Percentiles rank a stretch among this genome's conserved stretches.
These are phyloP conservation scores for Saccostrea glomerata DNA, from an alignment of 1,140 invertebrate genomes.

Conservation along the genomic window DNA sequence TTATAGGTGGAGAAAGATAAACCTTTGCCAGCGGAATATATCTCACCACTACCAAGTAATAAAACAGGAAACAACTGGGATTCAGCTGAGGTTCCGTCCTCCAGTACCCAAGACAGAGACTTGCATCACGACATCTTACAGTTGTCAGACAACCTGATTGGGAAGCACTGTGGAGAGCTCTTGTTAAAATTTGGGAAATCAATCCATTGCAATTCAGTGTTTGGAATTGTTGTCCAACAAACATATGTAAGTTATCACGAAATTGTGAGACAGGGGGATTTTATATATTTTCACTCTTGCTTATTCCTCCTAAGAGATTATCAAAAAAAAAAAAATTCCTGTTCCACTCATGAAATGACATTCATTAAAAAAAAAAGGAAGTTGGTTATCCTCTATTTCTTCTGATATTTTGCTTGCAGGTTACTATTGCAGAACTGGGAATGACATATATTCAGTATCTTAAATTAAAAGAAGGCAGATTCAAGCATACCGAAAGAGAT, in stretches of 20 bases:
- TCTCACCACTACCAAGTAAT: neutral
- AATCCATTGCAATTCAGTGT: neutral
- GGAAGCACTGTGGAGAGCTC: neutral
- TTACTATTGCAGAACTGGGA: constrained; percentile 7
- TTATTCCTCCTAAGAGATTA: no score
- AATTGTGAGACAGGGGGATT: neutral
- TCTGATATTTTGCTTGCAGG: neutral
- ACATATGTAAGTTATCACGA: neutral
- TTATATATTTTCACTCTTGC: no score
- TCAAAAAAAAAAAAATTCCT: no score
- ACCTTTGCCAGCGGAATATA: neutral
- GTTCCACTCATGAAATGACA: no score
- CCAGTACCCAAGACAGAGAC: neutral
- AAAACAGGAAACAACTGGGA: neutral
- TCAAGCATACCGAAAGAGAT: neutral
- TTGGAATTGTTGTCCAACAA: neutral
- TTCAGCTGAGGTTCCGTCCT: neutral
- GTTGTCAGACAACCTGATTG: neutral
- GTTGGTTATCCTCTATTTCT: neutral
- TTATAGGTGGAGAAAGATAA: neutral
- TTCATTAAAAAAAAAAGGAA: neutral
- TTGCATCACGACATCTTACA: neutral
- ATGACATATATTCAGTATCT: neutral
- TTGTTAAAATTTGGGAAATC: neutral
- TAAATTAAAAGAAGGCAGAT: neutral